Evolutionary conservation across 2,113 vertebrate genomes (phyloP).

Genomic region (Platichthys stellatus): DNA sequence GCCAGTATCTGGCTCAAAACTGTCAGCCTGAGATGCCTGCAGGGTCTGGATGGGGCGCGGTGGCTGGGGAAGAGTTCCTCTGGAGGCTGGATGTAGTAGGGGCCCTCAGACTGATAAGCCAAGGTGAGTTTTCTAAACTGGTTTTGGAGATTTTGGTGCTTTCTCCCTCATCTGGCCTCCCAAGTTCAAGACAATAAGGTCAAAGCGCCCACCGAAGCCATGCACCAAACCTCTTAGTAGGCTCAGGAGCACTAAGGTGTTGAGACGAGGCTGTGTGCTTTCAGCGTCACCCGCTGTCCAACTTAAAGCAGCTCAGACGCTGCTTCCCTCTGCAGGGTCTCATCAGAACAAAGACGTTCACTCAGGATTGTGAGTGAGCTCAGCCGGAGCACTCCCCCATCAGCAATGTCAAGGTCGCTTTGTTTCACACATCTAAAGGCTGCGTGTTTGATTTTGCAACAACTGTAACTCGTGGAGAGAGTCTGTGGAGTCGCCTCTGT

Average conservation of each 20-base stretch:
- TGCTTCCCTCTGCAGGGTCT: neutral
- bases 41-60: slow-evolving; percentile 55
- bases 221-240: slow-evolving; percentile 9
- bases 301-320: neutral
- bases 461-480: slow-evolving; percentile 33
- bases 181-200: slow-evolving; percentile 61
- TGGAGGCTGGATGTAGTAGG: slow-evolving; percentile 2
- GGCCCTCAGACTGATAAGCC: slow-evolving; percentile 36
- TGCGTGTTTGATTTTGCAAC: slow-evolving; percentile 28
- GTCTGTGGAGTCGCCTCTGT: neutral
- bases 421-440: slow-evolving; percentile 13
- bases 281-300: neutral
- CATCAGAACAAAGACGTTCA: slow-evolving; percentile 27
- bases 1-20: slow-evolving; percentile 65
- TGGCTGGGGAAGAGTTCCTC: slow-evolving; percentile 22
- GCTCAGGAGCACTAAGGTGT: slow-evolving; percentile 9
- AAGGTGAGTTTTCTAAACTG: slow-evolving; percentile 30
- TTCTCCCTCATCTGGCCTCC: slow-evolving; percentile 22
- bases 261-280: neutral
- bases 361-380: neutral
- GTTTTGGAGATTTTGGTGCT: slow-evolving; percentile 9
- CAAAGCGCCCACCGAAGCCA: neutral
- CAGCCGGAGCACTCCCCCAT: slow-evolving; percentile 37
- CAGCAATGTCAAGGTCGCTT: slow-evolving; percentile 61
- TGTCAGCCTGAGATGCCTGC: slow-evolving; percentile 72